A percentile compares a stretch with the other conserved stretches of the same genome.
Evolutionary conservation across 2,888 invertebrate species (phyloP).

Genomic region (Perdita meconis): DNA sequence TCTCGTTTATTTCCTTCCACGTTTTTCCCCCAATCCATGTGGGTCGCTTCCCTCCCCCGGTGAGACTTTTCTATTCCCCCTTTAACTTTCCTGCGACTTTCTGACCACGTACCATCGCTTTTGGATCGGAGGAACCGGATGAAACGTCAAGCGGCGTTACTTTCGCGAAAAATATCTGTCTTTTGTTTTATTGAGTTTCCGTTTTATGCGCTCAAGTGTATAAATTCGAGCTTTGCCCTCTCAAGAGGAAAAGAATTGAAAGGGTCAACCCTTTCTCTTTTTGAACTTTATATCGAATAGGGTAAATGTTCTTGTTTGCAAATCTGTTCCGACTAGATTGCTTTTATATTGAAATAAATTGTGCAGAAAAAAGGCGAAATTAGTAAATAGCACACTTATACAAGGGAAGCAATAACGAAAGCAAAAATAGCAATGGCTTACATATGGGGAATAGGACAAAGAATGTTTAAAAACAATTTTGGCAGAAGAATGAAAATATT

Average conservation of each 20-base stretch:
- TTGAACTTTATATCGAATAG: too few species aligned
- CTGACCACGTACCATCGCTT: neutral
- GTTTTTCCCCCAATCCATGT: neutral
- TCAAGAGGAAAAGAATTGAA: neutral
- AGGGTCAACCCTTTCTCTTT: too few species aligned
- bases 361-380: too few species aligned
- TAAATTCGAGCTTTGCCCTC: neutral
- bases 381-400: too few species aligned
- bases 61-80: conserved; percentile 1
- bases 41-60: neutral
- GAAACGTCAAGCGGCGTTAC: neutral
- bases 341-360: too few species aligned
- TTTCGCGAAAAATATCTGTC: neutral
- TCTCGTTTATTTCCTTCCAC: conserved; percentile 6
- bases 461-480: too few species aligned
- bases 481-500: too few species aligned
- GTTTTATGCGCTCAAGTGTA: neutral
- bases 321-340: too few species aligned
- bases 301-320: too few species aligned
- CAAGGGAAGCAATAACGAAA: too few species aligned
- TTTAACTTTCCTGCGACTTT: neutral
- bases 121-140: neutral
- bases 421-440: too few species aligned
- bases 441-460: too few species aligned
- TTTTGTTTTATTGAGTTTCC: neutral